Percentiles rank a stretch among this genome's conserved stretches.
These are phyloP conservation scores for Podarcis muralis DNA, from an alignment of 2,113 vertebrate genomes.

Conservation along the genomic window DNA sequence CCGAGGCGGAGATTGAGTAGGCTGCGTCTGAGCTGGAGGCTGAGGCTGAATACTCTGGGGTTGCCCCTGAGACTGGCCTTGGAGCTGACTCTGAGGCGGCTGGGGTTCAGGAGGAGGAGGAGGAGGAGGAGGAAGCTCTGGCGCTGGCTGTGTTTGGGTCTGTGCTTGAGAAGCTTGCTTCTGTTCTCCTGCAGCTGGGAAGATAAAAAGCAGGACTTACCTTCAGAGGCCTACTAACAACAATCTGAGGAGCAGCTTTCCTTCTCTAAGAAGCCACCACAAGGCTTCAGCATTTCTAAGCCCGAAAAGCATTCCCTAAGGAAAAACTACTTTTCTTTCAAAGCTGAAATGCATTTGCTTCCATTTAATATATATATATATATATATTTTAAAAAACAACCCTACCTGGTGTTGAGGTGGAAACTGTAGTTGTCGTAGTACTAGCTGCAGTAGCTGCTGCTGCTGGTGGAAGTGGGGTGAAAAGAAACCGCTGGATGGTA, in stretches of 20 bases:
- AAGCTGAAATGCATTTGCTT: fast-evolving
- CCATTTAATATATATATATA: background rate
- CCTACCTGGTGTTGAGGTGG: conserved; percentile 86
- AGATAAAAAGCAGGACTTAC: conserved; percentile 40
- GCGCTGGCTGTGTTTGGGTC: conserved; percentile 52
- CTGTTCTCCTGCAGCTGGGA: conserved; percentile 73
- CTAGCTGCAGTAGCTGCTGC: conserved; percentile 65
- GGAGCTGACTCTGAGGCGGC: conserved; percentile 64
- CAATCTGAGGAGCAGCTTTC: background rate
- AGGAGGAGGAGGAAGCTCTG: conserved; percentile 14
- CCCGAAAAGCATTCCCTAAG: background rate
- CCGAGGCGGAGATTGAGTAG: conserved; percentile 60
- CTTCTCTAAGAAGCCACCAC: background rate
- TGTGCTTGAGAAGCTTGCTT: conserved; percentile 62
- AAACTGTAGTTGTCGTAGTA: conserved; percentile 78
- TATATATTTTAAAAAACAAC: background rate
- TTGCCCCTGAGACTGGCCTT: conserved; percentile 73
- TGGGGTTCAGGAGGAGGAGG: conserved; percentile 57
- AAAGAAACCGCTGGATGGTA: conserved; percentile 96
- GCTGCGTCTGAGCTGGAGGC: conserved; percentile 61
- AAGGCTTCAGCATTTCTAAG: background rate
- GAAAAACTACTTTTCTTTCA: background rate
- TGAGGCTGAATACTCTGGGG: conserved; percentile 66
- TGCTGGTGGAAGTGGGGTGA: conserved; percentile 87
- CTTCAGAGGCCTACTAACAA: background rate